Evolutionary conservation across 2,797 vertebrate genomes (phyloP), one percentile per base, ranked within the genome.

Genomic region (Smutsia temminckii): DNA sequence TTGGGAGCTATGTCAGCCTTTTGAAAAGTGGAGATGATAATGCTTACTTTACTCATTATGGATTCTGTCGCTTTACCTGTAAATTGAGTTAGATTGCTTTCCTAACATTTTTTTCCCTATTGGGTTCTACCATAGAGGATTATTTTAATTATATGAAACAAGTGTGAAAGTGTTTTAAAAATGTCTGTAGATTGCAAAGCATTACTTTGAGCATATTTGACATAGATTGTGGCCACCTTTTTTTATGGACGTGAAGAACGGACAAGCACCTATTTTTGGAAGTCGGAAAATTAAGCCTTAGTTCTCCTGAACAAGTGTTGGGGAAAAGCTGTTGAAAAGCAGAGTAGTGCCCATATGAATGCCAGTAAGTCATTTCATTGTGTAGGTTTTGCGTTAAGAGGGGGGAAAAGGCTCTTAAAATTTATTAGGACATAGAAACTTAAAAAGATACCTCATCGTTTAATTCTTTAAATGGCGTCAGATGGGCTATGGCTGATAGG

Each of bases 231-330:
- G 29, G 80, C 53, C 37, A 51, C 18, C 6, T 46, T 91, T 92
- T 89, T 69, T 27, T 32, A 64, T 63, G 77, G 83, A 77, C 79
- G 51, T 20, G n/a, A 57, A 84, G 63, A 37, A 25, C 37, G 5
- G 71, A 71, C 63, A 63, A 64, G 32, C 53, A 77, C n/a, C 61
- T 86, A 9, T 84, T 91, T 96, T 93, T 90, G 27, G 72, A 88
- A 90, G 37, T 77, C n/a, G 42, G 94, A 89, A 93, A 93, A 92
- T 93, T n/a, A 74, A 87, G 49, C 17, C 53, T 21, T 29, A 8
- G 78, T 37, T 94, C 89, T 85, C 53, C 34, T 63, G 46, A 68
- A 77, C 59, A 77, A 46, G 46, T 46, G 11, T 46, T 46, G 46
- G 46, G 46, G 46, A 46, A 46, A 46, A 46, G 46, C 46, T 46